Evolutionary conservation across 2,797 vertebrate species (phyloP).

Genomic region (Etheostoma perlongum): DNA sequence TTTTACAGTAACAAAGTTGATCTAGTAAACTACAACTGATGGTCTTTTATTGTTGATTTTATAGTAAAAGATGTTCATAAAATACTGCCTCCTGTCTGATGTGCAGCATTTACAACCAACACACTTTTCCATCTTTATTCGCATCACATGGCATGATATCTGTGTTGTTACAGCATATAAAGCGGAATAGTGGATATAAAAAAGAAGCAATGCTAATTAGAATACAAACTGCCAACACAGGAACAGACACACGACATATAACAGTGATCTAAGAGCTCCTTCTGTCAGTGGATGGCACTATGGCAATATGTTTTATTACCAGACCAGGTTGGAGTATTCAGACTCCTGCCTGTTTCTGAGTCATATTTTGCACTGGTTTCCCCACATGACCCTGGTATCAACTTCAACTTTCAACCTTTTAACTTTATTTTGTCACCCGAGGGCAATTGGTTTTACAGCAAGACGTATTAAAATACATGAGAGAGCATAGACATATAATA

Average conservation of each 20-base stretch:
- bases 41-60: slow-evolving; percentile 13
- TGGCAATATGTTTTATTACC: background rate
- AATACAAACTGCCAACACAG: background rate
- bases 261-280: background rate
- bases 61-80: slow-evolving; percentile 14
- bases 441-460: too few species aligned
- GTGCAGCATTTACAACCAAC: background rate
- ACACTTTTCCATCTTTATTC: background rate
- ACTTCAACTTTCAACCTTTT: too few species aligned
- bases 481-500: too few species aligned
- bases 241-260: background rate
- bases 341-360: background rate
- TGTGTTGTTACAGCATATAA: background rate
- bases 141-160: background rate
- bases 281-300: background rate
- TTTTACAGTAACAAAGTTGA: slow-evolving; percentile 2
- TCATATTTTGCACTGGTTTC: background rate
- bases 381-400: background rate
- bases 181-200: background rate
- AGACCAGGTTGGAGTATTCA: background rate
- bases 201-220: background rate
- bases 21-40: background rate
- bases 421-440: too few species aligned
- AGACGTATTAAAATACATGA: too few species aligned
- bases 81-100: background rate